These are phyloP conservation scores for Cepphus grylle DNA, from an alignment of 2,113 vertebrate genomes.

Conservation along the genomic window DNA sequence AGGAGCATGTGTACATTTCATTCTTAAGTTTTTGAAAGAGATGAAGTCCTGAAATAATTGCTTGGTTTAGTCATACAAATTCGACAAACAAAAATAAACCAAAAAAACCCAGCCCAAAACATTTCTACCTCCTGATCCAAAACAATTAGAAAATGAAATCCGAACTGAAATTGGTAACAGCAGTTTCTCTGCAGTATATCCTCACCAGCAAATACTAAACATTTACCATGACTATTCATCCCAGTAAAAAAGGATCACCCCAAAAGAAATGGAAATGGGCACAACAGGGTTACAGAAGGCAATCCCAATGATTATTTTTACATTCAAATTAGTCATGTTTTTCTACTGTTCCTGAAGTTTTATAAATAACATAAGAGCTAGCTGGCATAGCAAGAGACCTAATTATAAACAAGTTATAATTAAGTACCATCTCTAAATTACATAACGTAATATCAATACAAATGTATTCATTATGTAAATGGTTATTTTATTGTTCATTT, in stretches of 20 bases:
- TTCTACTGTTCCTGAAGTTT: not conserved
- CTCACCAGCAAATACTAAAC: not conserved
- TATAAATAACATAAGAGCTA: constrained; percentile 24
- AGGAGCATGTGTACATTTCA: not conserved
- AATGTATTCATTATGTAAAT: constrained; percentile 47
- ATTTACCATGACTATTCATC: not conserved
- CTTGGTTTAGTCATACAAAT: not conserved
- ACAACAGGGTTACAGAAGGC: not conserved
- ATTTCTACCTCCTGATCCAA: not conserved
- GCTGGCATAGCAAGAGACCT: constrained; percentile 5
- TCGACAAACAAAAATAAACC: not conserved
- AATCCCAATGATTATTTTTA: not conserved
- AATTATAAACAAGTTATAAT: constrained; percentile 60
- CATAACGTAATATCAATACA: constrained; percentile 30
- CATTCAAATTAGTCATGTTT: not conserved
- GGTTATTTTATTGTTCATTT: constrained; percentile 56
- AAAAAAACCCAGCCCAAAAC: not conserved
- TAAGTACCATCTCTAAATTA: constrained; percentile 50
- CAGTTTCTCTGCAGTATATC: not conserved
- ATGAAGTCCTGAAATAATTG: not conserved
- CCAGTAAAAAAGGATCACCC: not conserved
- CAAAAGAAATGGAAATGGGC: not conserved
- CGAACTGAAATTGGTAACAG: not conserved
- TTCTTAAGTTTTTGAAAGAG: not conserved
- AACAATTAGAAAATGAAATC: not conserved